These are phyloP conservation scores for Acrocera orbiculus DNA, from an alignment of 2,888 invertebrate species.

Conservation along the genomic window DNA sequence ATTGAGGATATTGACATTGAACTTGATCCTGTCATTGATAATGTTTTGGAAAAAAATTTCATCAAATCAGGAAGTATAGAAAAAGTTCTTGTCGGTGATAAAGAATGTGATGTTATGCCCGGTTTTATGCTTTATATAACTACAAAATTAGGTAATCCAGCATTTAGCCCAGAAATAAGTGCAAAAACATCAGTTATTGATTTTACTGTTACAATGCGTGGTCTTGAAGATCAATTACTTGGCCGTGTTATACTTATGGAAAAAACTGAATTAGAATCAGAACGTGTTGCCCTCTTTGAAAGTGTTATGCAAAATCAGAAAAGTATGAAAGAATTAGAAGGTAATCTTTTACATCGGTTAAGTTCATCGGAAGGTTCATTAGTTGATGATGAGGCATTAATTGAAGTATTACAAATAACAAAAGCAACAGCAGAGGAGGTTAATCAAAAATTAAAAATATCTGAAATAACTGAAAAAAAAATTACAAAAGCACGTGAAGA, in stretches of 20 bases:
- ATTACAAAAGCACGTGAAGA: conserved; percentile 89
- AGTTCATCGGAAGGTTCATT: conserved; percentile 86
- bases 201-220: conserved; percentile 93
- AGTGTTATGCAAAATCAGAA: conserved; percentile 93
- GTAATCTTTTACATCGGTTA: conserved; percentile 74
- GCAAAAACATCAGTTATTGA: conserved; percentile 95
- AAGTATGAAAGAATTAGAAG: conserved; percentile 90
- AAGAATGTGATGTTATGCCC: conserved; percentile 92
- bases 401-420: conserved; percentile 71
- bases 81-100: conserved; percentile 87
- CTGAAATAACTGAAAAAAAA: conserved; percentile 85
- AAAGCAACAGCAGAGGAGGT: conserved; percentile 87
- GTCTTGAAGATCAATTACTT: conserved; percentile 84
- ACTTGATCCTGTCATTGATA: conserved; percentile 89
- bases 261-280: conserved; percentile 87
- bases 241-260: conserved; percentile 92
- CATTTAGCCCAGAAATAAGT: conserved; percentile 91
- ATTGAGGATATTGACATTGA: conserved; percentile 93
- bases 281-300: conserved; percentile 80
- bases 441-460: conserved; percentile 78
- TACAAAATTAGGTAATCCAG: conserved; percentile 88
- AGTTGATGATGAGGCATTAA: conserved; percentile 89
- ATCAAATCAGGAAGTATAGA: conserved; percentile 93
- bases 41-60: conserved; percentile 92
- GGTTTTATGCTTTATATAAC: conserved; percentile 92